Conservation (phyloP, 2,888 invertebrate genomes). For the Neria commutata region DNA sequence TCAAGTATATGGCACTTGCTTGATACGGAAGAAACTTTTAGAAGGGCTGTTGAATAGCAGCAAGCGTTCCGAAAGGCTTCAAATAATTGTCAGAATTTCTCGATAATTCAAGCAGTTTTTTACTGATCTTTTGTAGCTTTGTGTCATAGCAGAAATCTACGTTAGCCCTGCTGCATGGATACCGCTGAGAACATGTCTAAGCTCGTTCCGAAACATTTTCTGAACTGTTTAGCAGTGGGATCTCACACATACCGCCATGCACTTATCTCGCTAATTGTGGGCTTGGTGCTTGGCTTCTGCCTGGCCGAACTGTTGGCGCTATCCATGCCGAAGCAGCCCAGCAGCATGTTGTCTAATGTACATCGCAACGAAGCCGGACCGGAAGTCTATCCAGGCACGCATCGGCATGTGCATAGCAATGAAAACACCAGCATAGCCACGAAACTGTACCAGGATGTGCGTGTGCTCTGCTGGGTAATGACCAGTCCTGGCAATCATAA, state of each 20-base stretch:
- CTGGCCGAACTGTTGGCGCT: conserved; percentile 58
- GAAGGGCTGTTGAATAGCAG: too few relatives aligned
- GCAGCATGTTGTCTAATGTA: conserved; percentile 49
- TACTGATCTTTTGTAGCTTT: too few relatives aligned
- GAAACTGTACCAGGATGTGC: conserved; percentile 75
- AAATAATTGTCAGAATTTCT: too few relatives aligned
- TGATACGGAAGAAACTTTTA: too few relatives aligned
- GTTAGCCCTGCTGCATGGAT: too few relatives aligned
- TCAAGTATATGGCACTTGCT: too few relatives aligned
- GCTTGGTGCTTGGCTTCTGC: conserved; percentile 59
- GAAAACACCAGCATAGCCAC: conserved; percentile 75
- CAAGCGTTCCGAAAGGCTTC: too few relatives aligned
- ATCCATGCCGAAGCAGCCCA: conserved; percentile 48
- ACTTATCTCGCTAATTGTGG: conserved; percentile 56
- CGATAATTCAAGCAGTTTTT: too few relatives aligned
- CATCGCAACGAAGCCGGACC: conserved; percentile 59
- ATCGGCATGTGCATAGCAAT: conserved; percentile 66
- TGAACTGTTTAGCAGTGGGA: too few relatives aligned
- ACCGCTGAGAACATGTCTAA: too few relatives aligned
- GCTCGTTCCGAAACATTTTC: too few relatives aligned
- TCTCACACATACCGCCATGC: conserved; percentile 60
- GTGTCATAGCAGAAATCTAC: too few relatives aligned
- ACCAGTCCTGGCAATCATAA: conserved; percentile 90
- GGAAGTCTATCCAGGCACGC: conserved; percentile 59
- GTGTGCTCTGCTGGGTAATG: conserved; percentile 96